Evolutionary conservation across 2,888 invertebrate species (phyloP).

Genomic region (Lithophane semibrunnea): DNA sequence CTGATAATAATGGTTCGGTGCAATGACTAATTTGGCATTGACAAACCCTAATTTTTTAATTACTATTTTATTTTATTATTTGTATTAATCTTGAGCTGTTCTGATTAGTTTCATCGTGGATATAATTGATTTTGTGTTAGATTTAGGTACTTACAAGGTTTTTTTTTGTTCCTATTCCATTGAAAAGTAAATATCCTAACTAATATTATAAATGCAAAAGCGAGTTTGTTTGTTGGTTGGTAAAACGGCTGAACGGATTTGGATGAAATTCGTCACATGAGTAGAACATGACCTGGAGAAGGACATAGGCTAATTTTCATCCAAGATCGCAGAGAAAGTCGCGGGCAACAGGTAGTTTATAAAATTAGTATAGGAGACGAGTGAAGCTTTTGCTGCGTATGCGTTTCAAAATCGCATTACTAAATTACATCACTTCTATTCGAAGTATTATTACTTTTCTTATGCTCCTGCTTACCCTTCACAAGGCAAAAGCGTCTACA

Average conservation of each 20-base stretch:
- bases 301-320: too few species aligned
- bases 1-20: conserved; percentile 41
- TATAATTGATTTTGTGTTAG: not conserved
- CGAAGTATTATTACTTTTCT: not conserved
- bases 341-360: too few species aligned
- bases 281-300: too few species aligned
- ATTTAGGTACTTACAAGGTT: not conserved
- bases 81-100: not conserved
- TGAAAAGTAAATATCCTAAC: not conserved
- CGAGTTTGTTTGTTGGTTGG: too few species aligned
- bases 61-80: not conserved
- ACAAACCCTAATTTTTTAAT: conserved; percentile 18
- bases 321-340: too few species aligned
- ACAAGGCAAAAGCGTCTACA: conserved; percentile 10
- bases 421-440: not conserved
- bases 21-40: conserved; percentile 45
- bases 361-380: not conserved
- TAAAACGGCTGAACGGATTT: too few species aligned
- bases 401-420: not conserved
- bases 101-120: not conserved
- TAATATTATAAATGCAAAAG: too few species aligned
- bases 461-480: not conserved
- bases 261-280: too few species aligned
- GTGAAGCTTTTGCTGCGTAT: not conserved
- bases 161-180: not conserved